phyloP scores from a whole-genome alignment of 2,113 vertebrate species.

The Brachypteracias leptosomus region DNA sequence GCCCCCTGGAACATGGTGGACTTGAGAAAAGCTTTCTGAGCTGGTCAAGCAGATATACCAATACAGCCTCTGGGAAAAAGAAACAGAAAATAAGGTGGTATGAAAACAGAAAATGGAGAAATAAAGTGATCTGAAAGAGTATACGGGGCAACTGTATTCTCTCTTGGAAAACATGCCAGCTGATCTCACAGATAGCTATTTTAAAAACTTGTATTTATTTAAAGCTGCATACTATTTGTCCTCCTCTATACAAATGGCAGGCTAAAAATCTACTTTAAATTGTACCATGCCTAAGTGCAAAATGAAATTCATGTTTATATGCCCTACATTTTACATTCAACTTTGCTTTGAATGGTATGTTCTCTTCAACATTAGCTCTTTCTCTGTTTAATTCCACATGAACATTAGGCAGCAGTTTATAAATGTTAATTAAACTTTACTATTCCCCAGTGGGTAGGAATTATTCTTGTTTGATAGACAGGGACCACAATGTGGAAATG shows the following conservation, averaged over 20 bases:
- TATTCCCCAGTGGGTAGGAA: neutral
- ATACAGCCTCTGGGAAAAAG: neutral
- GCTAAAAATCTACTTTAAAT: neutral
- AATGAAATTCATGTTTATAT: neutral
- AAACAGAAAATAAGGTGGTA: neutral
- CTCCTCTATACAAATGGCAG: neutral
- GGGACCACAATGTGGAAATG: neutral
- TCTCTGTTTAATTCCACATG: neutral
- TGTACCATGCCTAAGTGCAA: neutral
- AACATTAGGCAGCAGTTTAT: neutral
- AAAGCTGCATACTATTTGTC: neutral
- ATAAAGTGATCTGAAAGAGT: neutral
- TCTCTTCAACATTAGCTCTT: neutral
- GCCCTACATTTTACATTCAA: neutral
- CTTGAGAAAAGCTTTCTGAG: neutral
- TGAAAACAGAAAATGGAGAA: neutral
- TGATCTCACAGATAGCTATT: neutral
- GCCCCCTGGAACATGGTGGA: neutral
- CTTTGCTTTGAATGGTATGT: neutral
- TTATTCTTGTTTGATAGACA: neutral
- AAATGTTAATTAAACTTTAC: conserved; percentile 3
- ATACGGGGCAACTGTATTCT: neutral
- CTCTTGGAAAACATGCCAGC: neutral
- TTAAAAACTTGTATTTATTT: neutral
- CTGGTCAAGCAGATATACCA: neutral